Evolutionary conservation across 2,888 invertebrate genomes (phyloP), one percentile per base, ranked within the genome.

Genomic region (Cerceris ruficornis): DNA sequence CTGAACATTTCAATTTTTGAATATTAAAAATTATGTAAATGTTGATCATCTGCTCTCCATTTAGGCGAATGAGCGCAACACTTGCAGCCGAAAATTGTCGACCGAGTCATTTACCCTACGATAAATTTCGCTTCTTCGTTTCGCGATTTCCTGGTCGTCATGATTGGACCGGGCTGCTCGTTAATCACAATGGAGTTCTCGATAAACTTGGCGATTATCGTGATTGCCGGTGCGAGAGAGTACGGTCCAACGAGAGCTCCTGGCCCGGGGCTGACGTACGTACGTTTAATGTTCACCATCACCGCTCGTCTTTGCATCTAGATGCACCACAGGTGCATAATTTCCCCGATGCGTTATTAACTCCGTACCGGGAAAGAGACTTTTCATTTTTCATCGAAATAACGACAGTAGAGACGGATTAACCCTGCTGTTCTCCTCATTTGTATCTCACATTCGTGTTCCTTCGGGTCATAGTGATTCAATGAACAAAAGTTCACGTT

Each of bases 201-300:
- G 75, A 75, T 81, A 77, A 83, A 75, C 77, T 81, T 77, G 11
- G 55, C 71, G 76, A 83, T 80, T 70, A 81, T 66, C 75, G 52
- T 70, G 80, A 85, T 83, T 69, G 75, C 61, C 55, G 73, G 69
- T 65, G 64, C 65, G 13, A 64, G 52, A 46, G 64, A 15, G 43
- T 52, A 39, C 55, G 55, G 54, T 46, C 52, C 50, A 64, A n/a
- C n/a, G n/a, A 74, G 50, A 69, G 64, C 68, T 15, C 49, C 39
- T 28, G 69, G 75, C 70, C 68, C 70, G 66, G 68, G 84, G 84
- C 78, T 86, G 82, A 84, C 75, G 73, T 77, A 82, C 70, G 75
- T 69, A 49, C 69, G 64, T 79, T 85, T 82, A 83, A 84, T 82
- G 77, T 70, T 49, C 59, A 58, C 57, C 54, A 15, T 58, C 43